Percentiles rank a stretch among this genome's conserved stretches.
Conservation (phyloP, 2,888 invertebrate genomes). For the Psylliodes chrysocephalus region DNA sequence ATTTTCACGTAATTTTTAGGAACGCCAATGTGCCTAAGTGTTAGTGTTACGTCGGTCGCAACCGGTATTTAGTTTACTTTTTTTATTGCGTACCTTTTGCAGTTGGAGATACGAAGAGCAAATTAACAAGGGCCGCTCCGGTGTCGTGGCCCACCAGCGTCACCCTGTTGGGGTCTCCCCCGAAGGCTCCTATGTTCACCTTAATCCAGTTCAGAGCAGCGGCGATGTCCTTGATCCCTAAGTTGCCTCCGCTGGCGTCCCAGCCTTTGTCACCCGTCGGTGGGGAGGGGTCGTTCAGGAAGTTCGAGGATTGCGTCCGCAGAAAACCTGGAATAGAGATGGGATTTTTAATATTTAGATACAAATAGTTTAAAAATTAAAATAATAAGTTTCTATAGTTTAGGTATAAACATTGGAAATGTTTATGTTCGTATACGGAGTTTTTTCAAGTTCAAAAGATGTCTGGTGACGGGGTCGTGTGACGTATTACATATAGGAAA, state of each 20-base stretch:
- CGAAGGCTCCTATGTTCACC: constrained; percentile 85
- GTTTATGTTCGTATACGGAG: no score
- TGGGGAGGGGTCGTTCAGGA: constrained; percentile 24
- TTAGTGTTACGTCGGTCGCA: no score
- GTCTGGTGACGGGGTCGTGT: no score
- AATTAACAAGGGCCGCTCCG: constrained; percentile 86
- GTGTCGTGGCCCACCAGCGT: constrained; percentile 88
- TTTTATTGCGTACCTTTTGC: constrained; percentile 71
- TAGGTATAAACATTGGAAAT: no score
- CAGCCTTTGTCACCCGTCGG: constrained; percentile 49
- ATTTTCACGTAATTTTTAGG: no score
- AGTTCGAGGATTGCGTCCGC: constrained; percentile 62
- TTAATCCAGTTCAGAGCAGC: constrained; percentile 87
- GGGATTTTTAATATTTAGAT: no score
- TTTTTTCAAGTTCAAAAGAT: no score
- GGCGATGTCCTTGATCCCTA: constrained; percentile 83
- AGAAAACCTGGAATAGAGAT: constrained; percentile 67
- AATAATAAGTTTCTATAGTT: no score
- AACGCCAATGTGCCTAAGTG: no score
- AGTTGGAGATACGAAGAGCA: constrained; percentile 83
- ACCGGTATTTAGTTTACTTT: no score
- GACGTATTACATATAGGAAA: no score
- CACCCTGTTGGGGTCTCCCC: constrained; percentile 85
- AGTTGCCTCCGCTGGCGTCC: constrained; percentile 70
- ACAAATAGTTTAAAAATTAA: no score